These are phyloP conservation scores for Zaprionus nigranus DNA, from an alignment of 1,140 invertebrate species.

Conservation along the genomic window DNA sequence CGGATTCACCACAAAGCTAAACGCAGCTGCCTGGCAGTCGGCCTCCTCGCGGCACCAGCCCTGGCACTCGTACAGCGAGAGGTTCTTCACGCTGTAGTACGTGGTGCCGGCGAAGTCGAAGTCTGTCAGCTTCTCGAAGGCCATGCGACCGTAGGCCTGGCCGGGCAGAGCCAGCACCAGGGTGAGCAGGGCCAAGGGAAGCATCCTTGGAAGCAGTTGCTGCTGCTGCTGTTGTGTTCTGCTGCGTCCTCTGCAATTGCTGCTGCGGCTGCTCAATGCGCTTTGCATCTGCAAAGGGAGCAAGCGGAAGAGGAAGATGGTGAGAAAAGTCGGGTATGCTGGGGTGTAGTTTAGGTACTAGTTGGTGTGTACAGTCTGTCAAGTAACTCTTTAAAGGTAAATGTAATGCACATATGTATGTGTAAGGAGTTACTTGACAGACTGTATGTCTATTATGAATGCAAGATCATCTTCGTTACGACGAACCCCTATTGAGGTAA, in stretches of 20 bases:
- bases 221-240: constrained; percentile 11
- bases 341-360: neutral
- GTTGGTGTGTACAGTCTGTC: too few species aligned
- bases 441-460: neutral
- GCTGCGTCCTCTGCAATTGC: constrained; percentile 19
- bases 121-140: constrained; percentile 97
- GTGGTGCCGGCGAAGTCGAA: constrained; percentile 95
- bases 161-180: constrained; percentile 56
- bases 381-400: too few species aligned
- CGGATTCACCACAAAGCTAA: constrained; percentile 96
- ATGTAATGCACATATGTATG: too few species aligned
- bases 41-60: constrained; percentile 96
- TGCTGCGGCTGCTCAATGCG: constrained; percentile 37
- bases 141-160: constrained; percentile 87
- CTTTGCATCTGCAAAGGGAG: constrained; percentile 48
- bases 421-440: too few species aligned
- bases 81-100: constrained; percentile 96
- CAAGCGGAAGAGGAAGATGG: neutral
- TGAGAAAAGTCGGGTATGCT: neutral
- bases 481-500: too few species aligned
- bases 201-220: constrained; percentile 30
- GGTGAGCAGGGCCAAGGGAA: constrained; percentile 28
- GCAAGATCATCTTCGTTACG: too few species aligned
- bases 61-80: constrained; percentile 96
- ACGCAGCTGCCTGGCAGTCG: constrained; percentile 95